Evolutionary conservation across 1,140 invertebrate genomes (phyloP).

Genomic region (Pseudomyrmex sp.): DNA sequence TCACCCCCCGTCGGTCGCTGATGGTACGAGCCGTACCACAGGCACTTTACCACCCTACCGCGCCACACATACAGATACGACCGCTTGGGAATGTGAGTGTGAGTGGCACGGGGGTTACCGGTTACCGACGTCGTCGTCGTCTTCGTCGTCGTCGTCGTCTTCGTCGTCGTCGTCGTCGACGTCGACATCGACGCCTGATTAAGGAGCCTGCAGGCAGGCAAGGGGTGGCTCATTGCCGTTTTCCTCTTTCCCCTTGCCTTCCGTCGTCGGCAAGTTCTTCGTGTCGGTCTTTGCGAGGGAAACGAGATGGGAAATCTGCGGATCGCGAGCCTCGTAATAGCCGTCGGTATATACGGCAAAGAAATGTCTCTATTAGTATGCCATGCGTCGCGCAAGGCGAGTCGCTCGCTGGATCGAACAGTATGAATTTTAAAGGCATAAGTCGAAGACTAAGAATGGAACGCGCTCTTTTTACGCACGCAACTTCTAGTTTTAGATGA

Average conservation of each 20-base stretch:
- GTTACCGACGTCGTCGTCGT: conserved; percentile 44
- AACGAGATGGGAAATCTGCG: conserved; percentile 57
- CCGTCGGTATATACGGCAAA: conserved; percentile 39
- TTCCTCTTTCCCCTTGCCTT: neutral
- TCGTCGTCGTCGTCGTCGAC: conserved; percentile 37
- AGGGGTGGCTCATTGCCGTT: conserved; percentile 28
- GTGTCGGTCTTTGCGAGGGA: conserved; percentile 39
- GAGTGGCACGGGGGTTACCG: conserved; percentile 55
- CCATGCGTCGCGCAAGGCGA: conserved; percentile 31
- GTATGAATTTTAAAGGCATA: conserved; percentile 51
- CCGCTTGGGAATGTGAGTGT: neutral
- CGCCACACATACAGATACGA: conserved; percentile 8
- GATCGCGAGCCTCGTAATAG: conserved; percentile 49
- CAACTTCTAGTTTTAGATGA: neutral
- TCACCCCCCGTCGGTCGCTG: conserved; percentile 35
- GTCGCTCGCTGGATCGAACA: conserved; percentile 26
- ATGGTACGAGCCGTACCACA: conserved; percentile 34
- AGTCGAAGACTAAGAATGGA: conserved; percentile 17
- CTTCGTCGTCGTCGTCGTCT: conserved; percentile 14
- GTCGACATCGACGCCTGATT: conserved; percentile 61
- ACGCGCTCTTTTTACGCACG: conserved; percentile 22
- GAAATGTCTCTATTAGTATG: conserved; percentile 59
- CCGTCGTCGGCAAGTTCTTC: conserved; percentile 33
- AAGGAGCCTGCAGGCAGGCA: conserved; percentile 57
- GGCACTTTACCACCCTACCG: conserved; percentile 51